These are phyloP conservation scores for Glaucidium brasilianum DNA, from an alignment of 2,113 vertebrate genomes.

Conservation along the genomic window DNA sequence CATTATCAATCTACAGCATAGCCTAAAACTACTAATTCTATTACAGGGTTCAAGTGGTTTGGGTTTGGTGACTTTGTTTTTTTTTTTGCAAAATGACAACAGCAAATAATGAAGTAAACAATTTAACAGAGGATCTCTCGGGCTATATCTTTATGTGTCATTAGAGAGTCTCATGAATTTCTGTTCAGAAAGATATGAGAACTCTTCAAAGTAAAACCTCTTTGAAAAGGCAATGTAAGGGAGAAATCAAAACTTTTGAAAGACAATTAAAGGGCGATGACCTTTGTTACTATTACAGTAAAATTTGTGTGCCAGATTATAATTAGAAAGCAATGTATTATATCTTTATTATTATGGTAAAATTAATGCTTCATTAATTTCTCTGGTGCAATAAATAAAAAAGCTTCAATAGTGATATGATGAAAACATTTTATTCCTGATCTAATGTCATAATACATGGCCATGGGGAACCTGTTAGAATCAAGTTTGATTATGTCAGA, in stretches of 20 bases:
- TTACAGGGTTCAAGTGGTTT: no score
- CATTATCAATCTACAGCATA: background rate
- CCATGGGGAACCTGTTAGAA: background rate
- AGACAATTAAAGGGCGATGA: background rate
- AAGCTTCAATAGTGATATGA: background rate
- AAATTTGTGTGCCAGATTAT: background rate
- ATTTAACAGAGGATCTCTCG: background rate
- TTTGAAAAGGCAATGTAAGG: background rate
- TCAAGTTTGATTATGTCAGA: background rate
- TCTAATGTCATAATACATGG: background rate
- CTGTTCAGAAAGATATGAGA: background rate
- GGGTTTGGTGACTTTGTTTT: no score
- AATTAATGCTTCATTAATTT: slow-evolving; percentile 3
- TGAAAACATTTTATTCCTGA: background rate
- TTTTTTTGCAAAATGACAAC: background rate
- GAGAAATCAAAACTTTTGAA: background rate
- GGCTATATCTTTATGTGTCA: background rate
- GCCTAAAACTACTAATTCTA: background rate
- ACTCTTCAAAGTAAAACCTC: background rate
- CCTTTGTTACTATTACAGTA: rapidly evolving
- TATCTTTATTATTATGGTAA: background rate
- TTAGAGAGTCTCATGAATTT: background rate
- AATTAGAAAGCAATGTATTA: background rate
- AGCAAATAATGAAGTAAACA: background rate
- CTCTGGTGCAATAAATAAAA: background rate